A percentile compares a stretch with the other conserved stretches of the same genome.
These are phyloP conservation scores for Chydorus sphaericus DNA, from an alignment of 2,888 invertebrate genomes.

Conservation along the genomic window DNA sequence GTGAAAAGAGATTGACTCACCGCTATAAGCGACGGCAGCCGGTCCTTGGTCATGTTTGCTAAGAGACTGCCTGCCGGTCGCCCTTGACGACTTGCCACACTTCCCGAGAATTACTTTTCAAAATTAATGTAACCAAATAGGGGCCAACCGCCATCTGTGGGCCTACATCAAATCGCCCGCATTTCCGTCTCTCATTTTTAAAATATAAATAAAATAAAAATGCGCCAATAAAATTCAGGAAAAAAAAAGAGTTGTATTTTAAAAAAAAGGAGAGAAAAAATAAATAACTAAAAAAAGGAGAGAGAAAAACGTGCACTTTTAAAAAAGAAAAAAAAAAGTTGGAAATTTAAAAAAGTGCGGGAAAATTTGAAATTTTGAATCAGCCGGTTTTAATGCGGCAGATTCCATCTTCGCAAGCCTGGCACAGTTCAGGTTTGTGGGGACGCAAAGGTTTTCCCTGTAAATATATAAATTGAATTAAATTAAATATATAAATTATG, in stretches of 20 bases:
- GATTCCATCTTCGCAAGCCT: conserved; percentile 32
- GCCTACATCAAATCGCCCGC: background rate
- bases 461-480: background rate
- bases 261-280: background rate
- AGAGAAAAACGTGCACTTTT: background rate
- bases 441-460: conserved; percentile 33
- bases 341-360: background rate
- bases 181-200: background rate
- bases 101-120: too few relatives aligned
- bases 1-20: too few relatives aligned
- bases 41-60: conserved; percentile 6
- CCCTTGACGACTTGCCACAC: too few relatives aligned
- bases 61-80: too few relatives aligned
- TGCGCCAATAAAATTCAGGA: background rate
- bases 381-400: background rate
- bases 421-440: conserved; percentile 32
- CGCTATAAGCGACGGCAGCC: background rate
- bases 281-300: background rate
- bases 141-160: background rate
- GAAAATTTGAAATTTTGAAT: background rate
- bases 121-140: too few relatives aligned
- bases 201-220: background rate
- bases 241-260: background rate
- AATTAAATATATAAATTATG: too few relatives aligned
- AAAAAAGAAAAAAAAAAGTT: background rate